phyloP scores from a whole-genome alignment of 2,797 vertebrate genomes.

The Spinibarbus caldwelli region DNA sequence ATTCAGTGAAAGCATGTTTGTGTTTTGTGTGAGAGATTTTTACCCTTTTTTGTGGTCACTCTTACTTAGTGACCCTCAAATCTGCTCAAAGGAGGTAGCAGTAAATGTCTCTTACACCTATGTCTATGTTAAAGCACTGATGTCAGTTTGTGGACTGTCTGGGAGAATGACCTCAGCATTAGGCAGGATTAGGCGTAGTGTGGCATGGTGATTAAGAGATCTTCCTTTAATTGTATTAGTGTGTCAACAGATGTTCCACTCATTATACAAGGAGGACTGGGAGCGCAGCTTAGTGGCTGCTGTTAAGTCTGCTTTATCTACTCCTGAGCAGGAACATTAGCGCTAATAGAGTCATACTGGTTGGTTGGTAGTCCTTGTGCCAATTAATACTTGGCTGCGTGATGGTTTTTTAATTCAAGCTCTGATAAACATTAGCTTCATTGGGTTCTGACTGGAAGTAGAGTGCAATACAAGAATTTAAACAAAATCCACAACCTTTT shows the following conservation, averaged over 20 bases:
- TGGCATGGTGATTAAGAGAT: conserved; percentile 57
- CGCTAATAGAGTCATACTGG: conserved; percentile 33
- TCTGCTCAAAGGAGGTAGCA: background rate
- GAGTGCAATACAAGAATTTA: background rate
- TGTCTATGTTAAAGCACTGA: conserved; percentile 12
- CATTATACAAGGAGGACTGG: conserved; percentile 56
- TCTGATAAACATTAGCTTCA: background rate
- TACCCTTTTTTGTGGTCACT: background rate
- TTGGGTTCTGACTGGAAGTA: background rate
- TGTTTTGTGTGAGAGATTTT: background rate
- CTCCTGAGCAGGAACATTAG: conserved; percentile 30
- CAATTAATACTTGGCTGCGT: background rate
- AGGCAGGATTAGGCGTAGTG: conserved; percentile 49
- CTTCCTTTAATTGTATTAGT: conserved; percentile 61
- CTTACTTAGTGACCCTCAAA: background rate
- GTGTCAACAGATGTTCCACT: conserved; percentile 60
- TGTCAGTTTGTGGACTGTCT: conserved; percentile 21
- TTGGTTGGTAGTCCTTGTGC: conserved; percentile 15
- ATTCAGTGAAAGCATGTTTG: background rate
- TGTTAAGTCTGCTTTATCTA: conserved; percentile 49
- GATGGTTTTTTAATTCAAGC: background rate
- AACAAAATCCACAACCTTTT: background rate
- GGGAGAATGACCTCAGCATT: conserved; percentile 48
- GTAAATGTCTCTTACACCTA: background rate
- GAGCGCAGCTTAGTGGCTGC: conserved; percentile 44